phyloP scores from a whole-genome alignment of 2,113 vertebrate genomes.

The Chinchilla lanigera region DNA sequence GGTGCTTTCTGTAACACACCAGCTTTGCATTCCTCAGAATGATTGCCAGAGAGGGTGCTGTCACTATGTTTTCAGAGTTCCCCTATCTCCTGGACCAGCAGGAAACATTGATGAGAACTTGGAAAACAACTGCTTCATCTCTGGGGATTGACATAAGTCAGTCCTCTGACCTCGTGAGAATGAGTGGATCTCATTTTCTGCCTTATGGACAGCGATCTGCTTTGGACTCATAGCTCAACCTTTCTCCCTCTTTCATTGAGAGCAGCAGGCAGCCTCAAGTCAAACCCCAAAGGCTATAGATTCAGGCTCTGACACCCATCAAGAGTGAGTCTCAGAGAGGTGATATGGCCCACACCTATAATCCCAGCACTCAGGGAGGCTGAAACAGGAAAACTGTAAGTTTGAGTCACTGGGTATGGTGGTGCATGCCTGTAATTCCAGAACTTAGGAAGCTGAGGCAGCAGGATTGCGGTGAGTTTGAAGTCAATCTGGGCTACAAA shows the following conservation, averaged over 20 bases:
- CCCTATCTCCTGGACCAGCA: background rate
- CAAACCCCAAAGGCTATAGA: background rate
- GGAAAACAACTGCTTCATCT: background rate
- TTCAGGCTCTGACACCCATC: background rate
- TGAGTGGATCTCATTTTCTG: background rate
- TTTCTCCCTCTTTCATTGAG: background rate
- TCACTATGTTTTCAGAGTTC: slow-evolving; percentile 19
- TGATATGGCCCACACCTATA: background rate
- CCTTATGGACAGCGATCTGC: background rate
- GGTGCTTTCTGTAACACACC: background rate
- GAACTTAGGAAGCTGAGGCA: no score
- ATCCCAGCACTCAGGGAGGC: background rate
- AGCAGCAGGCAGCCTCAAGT: background rate
- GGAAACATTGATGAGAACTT: slow-evolving; percentile 4
- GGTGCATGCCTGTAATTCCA: no score
- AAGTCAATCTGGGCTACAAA: background rate
- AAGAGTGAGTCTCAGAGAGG: background rate
- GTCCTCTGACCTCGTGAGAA: background rate
- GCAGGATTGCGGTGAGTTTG: background rate
- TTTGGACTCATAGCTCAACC: background rate
- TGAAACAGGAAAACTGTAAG: background rate
- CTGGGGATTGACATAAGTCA: background rate
- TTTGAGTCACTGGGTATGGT: background rate
- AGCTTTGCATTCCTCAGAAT: background rate
- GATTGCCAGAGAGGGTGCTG: background rate